Conservation (phyloP, 2,797 vertebrate species). For the Sternotherus odoratus region DNA sequence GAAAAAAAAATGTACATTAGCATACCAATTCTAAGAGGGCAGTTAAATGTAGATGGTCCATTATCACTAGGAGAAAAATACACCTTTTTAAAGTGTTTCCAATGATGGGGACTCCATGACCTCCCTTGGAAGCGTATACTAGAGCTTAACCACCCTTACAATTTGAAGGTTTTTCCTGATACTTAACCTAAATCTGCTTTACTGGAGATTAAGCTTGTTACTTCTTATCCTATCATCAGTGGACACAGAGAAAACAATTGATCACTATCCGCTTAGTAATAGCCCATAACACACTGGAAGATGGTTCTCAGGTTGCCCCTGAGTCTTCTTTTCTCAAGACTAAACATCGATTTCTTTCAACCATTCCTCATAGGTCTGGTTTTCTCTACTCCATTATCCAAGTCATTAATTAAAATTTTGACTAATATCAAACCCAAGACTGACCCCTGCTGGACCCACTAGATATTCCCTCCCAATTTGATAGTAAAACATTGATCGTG, state of each 20-base stretch:
- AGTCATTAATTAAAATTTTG: too few species aligned
- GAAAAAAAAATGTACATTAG: too few species aligned
- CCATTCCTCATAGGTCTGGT: not conserved
- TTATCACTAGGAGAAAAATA: too few species aligned
- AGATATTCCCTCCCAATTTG: too few species aligned
- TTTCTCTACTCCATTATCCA: not conserved
- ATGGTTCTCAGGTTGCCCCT: not conserved
- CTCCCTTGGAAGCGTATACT: not conserved
- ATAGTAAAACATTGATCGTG: too few species aligned
- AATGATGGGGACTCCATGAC: not conserved
- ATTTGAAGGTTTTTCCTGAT: not conserved
- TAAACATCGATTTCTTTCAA: not conserved
- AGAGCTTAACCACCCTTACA: not conserved
- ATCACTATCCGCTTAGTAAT: not conserved
- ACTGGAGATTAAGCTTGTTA: not conserved
- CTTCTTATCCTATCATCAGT: not conserved
- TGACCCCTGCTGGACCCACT: too few species aligned
- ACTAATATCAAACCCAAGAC: too few species aligned
- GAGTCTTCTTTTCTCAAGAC: not conserved
- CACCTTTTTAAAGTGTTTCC: too few species aligned
- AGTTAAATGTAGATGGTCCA: too few species aligned
- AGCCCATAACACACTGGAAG: not conserved
- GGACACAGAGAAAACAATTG: not conserved
- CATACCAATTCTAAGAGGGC: too few species aligned
- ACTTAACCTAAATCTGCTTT: not conserved